A percentile compares a stretch with the other conserved stretches of the same genome.
Evolutionary conservation across 2,113 vertebrate species (phyloP).

Genomic region (Illadopsis cleaveri): DNA sequence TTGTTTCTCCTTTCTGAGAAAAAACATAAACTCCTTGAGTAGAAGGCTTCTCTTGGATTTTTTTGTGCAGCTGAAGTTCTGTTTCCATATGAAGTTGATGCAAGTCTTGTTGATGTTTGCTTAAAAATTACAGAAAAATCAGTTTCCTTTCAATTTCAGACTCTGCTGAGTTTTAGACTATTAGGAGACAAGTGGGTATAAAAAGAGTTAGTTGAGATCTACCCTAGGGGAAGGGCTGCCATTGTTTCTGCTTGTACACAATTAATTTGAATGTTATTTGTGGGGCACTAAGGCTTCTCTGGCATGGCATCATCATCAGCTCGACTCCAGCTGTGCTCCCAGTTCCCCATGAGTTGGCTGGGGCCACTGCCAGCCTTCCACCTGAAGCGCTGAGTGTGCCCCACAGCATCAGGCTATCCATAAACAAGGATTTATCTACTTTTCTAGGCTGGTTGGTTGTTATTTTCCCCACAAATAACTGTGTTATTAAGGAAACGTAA

Average conservation of each 20-base stretch:
- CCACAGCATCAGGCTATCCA: fast-evolving
- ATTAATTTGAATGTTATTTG: neutral
- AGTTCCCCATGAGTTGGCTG: neutral
- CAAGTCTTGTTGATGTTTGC: neutral
- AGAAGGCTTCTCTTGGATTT: neutral
- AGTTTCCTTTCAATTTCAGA: neutral
- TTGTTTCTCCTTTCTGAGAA: neutral
- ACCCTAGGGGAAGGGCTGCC: neutral
- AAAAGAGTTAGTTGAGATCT: neutral
- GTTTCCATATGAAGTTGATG: neutral
- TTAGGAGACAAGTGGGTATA: neutral
- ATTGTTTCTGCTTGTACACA: neutral
- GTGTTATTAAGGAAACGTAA: neutral
- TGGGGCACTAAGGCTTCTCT: neutral
- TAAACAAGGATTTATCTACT: neutral
- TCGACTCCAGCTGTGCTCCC: neutral
- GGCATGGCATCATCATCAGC: neutral
- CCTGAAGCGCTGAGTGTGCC: neutral
- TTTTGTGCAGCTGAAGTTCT: neutral
- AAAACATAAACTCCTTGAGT: neutral
- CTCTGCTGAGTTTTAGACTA: neutral
- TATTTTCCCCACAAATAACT: neutral
- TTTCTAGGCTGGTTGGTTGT: too few relatives aligned
- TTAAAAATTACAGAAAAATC: neutral
- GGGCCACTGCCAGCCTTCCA: neutral